Evolutionary conservation across 2,113 vertebrate genomes (phyloP).

Genomic region (Athene cunicularia): DNA sequence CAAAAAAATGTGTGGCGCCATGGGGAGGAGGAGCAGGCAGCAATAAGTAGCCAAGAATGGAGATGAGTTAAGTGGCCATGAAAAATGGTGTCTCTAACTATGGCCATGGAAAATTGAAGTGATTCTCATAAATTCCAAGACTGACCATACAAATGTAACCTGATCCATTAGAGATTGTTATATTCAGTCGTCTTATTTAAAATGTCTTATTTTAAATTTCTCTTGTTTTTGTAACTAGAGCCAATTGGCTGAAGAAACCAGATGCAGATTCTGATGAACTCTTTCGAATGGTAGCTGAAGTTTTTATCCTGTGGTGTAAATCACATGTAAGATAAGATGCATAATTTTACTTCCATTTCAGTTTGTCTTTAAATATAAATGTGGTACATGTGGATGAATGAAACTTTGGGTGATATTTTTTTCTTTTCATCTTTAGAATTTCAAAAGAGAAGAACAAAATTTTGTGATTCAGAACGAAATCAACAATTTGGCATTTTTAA

Average conservation of each 20-base stretch:
- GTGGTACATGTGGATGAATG: not conserved
- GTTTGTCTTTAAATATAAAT: not conserved
- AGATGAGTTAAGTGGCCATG: not conserved
- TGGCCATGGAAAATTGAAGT: not conserved
- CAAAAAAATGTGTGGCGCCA: not conserved
- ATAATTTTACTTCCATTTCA: not conserved
- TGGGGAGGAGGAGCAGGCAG: not conserved
- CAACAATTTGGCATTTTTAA: slow-evolving; percentile 98
- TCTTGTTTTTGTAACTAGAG: slow-evolving; percentile 75
- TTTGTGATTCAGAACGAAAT: slow-evolving; percentile 99
- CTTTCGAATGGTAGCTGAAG: slow-evolving; percentile 97
- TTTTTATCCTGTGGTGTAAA: slow-evolving; percentile 99
- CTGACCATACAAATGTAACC: not conserved
- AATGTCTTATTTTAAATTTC: not conserved
- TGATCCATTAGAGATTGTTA: not conserved
- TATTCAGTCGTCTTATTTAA: not conserved
- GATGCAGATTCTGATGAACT: slow-evolving; percentile 92
- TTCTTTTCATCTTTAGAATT: slow-evolving; percentile 82
- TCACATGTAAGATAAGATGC: slow-evolving; percentile 86
- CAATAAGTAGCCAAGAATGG: not conserved
- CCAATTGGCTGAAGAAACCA: slow-evolving; percentile 96
- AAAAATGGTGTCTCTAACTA: not conserved
- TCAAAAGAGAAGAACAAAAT: slow-evolving; percentile 99
- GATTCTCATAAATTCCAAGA: not conserved
- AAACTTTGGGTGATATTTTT: not conserved